phyloP scores from a whole-genome alignment of 2,888 invertebrate genomes.

The Microdon myrmicae region DNA sequence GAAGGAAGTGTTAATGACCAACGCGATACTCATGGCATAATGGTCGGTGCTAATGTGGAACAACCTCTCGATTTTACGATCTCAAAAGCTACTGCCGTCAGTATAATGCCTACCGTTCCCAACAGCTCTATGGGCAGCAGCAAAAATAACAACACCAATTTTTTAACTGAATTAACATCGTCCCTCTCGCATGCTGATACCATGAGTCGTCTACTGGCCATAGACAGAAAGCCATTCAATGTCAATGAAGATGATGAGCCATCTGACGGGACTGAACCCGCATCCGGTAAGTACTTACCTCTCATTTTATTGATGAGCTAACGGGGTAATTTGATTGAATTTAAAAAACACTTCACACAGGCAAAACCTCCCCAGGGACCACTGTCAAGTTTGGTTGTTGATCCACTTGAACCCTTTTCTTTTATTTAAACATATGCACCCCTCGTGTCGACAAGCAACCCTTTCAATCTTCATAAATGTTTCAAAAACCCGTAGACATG shows the following conservation, averaged over 20 bases:
- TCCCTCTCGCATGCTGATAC: slow-evolving; percentile 49
- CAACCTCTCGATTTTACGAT: slow-evolving; percentile 54
- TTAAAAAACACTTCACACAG: slow-evolving; percentile 35
- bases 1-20: slow-evolving; percentile 64
- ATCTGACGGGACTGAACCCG: slow-evolving; percentile 19
- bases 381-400: slow-evolving; percentile 9
- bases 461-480: slow-evolving; percentile 51
- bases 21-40: slow-evolving; percentile 17
- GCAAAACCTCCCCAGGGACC: slow-evolving; percentile 40
- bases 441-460: slow-evolving; percentile 24
- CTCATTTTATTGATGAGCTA: slow-evolving; percentile 5
- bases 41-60: slow-evolving; percentile 57
- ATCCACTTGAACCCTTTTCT: slow-evolving; percentile 21
- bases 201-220: slow-evolving; percentile 42
- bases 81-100: slow-evolving; percentile 28
- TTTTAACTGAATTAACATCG: slow-evolving; percentile 48
- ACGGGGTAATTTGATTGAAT: slow-evolving; percentile 40
- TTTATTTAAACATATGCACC: slow-evolving; percentile 38
- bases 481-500: slow-evolving; percentile 15
- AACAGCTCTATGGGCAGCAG: slow-evolving; percentile 7
- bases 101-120: slow-evolving; percentile 27
- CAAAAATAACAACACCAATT: slow-evolving; percentile 43
- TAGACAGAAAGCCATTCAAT: slow-evolving; percentile 41
- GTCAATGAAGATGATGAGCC: slow-evolving; percentile 30
- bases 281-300: slow-evolving; percentile 31